Conservation (phyloP, 2,797 vertebrate species). For the Hydrocynus forskahlii region DNA sequence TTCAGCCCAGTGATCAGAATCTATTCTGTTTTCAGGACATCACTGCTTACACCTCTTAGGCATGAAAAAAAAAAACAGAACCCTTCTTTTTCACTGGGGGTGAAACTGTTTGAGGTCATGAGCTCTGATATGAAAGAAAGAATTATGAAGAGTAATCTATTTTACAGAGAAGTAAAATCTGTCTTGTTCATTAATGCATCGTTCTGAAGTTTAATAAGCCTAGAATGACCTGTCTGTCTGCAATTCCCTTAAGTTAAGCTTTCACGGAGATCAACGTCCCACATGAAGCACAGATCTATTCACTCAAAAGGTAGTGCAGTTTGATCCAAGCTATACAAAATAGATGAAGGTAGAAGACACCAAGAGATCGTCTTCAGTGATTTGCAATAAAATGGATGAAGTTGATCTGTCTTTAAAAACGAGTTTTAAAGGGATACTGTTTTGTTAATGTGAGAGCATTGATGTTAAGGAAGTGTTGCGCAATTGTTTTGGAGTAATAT, state of each 20-base stretch:
- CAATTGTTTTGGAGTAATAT: too few relatives aligned
- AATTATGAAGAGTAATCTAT: slow-evolving; percentile 21
- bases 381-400: background rate
- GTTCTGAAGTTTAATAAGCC: slow-evolving; percentile 30
- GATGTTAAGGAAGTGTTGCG: too few relatives aligned
- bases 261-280: slow-evolving; percentile 32
- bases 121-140: slow-evolving; percentile 14
- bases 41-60: slow-evolving; percentile 5
- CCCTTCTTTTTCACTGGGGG: slow-evolving; percentile 17
- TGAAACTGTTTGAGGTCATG: slow-evolving; percentile 4
- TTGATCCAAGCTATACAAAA: background rate
- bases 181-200: slow-evolving; percentile 3
- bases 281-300: background rate
- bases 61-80: background rate
- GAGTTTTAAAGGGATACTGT: background rate
- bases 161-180: slow-evolving; percentile 38
- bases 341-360: background rate
- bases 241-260: slow-evolving; percentile 19
- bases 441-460: too few relatives aligned
- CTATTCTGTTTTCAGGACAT: slow-evolving; percentile 3
- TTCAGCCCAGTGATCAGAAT: background rate
- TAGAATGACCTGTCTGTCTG: slow-evolving; percentile 18
- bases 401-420: background rate
- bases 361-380: background rate
- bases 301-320: background rate